Base-by-base conservation (phyloP, 1,140 invertebrate species). In the Drosophila tsacasi region DNA sequence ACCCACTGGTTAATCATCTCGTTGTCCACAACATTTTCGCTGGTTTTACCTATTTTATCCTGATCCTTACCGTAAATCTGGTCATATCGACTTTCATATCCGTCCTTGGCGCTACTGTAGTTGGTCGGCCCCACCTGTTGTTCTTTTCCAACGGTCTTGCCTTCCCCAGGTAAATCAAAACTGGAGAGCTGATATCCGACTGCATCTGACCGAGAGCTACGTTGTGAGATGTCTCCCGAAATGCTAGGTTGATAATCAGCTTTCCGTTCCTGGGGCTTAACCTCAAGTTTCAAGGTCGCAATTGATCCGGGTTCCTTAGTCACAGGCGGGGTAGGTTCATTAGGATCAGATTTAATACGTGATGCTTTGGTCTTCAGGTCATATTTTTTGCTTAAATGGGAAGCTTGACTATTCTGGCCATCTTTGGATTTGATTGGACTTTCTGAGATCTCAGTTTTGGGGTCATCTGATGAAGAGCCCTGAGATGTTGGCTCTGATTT, bases 1-100 rank as follows among this genome's bases (percentile, higher is more conserved):
- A 57, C 64, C 67, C 67, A 71, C 9, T 57, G n/a, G 9, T 54
- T 32, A 21, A 69, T 69, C 13, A 46, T 4, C 17, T 44, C 59
- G 5, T 9, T 32, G 8, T 63, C 21, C 4, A 9, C 21, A 2
- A 8, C 13, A 15, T 44, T 5, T 25, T 63, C 27, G 5, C 42
- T 23, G 27, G 7, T 8, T 1, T 17, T 21, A 7, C n/a, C 35
- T 4, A 19, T 19, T 9, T 35, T 64, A 19, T 25, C 32, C 30
- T 35, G 19, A 23, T 39, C 19, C 7, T n/a, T 65, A 40, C n/a
- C 37, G n/a, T 32, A n/a, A 9, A 42, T n/a, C 19, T 32, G 25
- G 8, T 17, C 9, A 25, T 25, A 62, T 13, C n/a, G 21, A n/a
- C 17, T n/a, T 17, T 2, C 12, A 25, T 40, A 58, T 9, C 10